Evolutionary conservation across 2,888 invertebrate genomes (phyloP).

Genomic region (Thymelicus lineola): DNA sequence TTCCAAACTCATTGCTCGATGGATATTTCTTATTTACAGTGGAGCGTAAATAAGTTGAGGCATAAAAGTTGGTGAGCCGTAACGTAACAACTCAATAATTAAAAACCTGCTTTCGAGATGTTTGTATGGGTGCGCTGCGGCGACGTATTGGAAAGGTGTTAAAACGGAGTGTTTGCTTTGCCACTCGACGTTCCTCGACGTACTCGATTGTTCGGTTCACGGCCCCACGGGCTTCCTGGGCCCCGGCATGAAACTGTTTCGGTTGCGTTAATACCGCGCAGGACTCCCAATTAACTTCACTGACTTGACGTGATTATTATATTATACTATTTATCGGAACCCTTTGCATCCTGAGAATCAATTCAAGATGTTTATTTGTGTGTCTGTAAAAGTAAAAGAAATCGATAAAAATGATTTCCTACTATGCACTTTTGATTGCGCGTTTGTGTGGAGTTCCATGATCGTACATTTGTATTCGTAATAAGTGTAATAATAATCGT

Average conservation of each 20-base stretch:
- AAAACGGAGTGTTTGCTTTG: conserved; percentile 55
- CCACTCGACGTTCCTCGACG: conserved; percentile 45
- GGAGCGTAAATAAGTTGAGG: neutral
- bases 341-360: too few species aligned
- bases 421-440: neutral
- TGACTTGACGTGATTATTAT: too few species aligned
- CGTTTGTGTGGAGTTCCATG: conserved; percentile 37
- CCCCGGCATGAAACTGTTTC: too few species aligned
- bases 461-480: conserved; percentile 27
- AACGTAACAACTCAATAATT: conserved; percentile 50
- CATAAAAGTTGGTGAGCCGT: conserved; percentile 28
- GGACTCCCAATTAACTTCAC: too few species aligned
- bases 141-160: conserved; percentile 56
- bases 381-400: too few species aligned
- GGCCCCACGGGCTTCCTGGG: too few species aligned
- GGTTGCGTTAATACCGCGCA: too few species aligned
- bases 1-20: neutral
- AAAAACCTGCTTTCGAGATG: conserved; percentile 53
- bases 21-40: neutral
- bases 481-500: conserved; percentile 51
- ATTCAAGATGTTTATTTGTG: too few species aligned
- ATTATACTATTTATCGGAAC: too few species aligned
- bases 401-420: neutral
- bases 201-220: conserved; percentile 36
- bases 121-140: conserved; percentile 43